These are phyloP conservation scores for Chionis minor DNA, from an alignment of 2,113 vertebrate species.

Conservation along the genomic window DNA sequence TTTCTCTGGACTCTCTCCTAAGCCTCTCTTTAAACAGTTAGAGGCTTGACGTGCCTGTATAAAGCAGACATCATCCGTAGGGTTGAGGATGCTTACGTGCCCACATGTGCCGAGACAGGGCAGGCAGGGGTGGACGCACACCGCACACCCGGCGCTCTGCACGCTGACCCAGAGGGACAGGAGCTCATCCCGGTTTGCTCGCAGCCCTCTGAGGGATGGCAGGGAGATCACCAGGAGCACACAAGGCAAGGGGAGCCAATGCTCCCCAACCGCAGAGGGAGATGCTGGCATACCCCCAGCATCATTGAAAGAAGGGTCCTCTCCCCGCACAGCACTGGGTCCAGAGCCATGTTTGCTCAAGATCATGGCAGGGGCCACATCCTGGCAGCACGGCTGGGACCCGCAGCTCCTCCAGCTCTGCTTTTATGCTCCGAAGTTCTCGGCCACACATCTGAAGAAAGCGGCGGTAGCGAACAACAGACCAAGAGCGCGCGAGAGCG, in stretches of 20 bases:
- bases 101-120: accelerated
- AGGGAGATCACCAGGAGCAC: not conserved
- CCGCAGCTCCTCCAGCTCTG: not conserved
- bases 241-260: accelerated
- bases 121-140: accelerated
- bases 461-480: constrained; percentile 7
- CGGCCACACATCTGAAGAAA: constrained; percentile 19
- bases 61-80: not conserved
- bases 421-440: not conserved
- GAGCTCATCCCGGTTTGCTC: not conserved
- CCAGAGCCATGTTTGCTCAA: accelerated
- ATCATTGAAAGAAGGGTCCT: not conserved
- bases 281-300: not conserved
- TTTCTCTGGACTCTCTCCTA: constrained; percentile 55
- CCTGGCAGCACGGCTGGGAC: not conserved
- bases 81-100: not conserved
- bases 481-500: not conserved
- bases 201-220: not conserved
- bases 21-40: constrained; percentile 27
- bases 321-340: not conserved
- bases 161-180: not conserved
- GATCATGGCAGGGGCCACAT: not conserved
- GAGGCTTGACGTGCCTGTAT: not conserved
- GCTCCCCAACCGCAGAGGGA: not conserved
- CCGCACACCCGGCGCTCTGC: accelerated